Evolutionary conservation across 2,113 vertebrate species (phyloP).

Genomic region (Cettia cetti): DNA sequence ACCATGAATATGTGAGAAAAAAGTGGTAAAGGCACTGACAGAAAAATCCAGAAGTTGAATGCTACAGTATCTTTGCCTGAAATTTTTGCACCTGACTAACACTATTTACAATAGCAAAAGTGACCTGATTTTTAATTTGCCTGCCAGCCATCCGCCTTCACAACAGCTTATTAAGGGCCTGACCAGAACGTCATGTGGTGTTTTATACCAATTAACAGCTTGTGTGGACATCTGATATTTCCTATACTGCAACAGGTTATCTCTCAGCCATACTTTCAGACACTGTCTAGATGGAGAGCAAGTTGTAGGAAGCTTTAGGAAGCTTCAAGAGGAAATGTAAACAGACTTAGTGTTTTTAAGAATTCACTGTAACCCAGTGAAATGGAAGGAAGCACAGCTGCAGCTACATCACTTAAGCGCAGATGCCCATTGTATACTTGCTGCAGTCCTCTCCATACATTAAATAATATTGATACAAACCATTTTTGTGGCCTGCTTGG

Average conservation of each 20-base stretch:
- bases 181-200: accelerated
- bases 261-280: background rate
- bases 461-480: background rate
- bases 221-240: background rate
- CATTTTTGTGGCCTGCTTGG: background rate
- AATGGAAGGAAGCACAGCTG: background rate
- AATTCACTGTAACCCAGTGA: background rate
- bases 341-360: background rate
- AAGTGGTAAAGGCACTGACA: background rate
- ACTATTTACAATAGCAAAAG: background rate
- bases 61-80: background rate
- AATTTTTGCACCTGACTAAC: background rate
- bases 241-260: background rate
- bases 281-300: background rate
- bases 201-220: background rate
- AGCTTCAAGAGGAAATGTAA: background rate
- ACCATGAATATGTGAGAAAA: background rate
- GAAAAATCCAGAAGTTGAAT: background rate
- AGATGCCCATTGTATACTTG: background rate
- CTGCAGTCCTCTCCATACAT: background rate
- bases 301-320: background rate
- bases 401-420: background rate
- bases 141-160: background rate
- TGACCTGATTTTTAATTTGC: background rate
- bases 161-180: background rate